phyloP scores from a whole-genome alignment of 2,888 invertebrate genomes.

The Caenorhabditis sp. region DNA sequence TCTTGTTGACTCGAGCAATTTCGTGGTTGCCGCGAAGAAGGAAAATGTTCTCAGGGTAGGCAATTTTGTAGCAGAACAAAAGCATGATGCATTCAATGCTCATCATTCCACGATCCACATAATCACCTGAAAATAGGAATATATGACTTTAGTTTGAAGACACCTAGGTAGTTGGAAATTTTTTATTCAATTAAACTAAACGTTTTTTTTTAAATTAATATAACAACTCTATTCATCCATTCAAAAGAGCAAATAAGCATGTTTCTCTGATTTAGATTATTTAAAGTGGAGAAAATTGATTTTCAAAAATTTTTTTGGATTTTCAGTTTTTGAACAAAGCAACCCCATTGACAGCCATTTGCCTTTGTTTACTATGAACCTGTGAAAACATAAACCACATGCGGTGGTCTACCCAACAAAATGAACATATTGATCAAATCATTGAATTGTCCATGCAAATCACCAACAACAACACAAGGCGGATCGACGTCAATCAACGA shows the following conservation, averaged over 20 bases:
- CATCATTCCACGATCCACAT: slow-evolving; percentile 60
- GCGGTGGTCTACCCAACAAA: slow-evolving; percentile 53
- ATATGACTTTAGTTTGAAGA: too few relatives aligned
- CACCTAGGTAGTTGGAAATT: neutral
- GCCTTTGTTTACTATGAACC: slow-evolving; percentile 12
- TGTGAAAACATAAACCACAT: slow-evolving; percentile 52
- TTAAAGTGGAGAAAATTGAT: neutral
- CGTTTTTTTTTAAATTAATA: neutral
- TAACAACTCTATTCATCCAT: too few relatives aligned
- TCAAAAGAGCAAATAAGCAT: too few relatives aligned
- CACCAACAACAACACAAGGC: slow-evolving; percentile 51
- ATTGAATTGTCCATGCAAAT: slow-evolving; percentile 56
- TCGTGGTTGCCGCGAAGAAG: slow-evolving; percentile 62
- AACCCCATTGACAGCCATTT: too few relatives aligned
- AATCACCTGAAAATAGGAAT: slow-evolving; percentile 46
- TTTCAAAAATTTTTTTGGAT: neutral
- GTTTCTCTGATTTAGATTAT: neutral
- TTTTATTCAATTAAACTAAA: neutral
- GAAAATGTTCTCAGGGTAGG: slow-evolving; percentile 48
- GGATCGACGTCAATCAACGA: slow-evolving; percentile 55
- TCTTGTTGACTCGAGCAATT: slow-evolving; percentile 55
- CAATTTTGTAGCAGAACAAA: slow-evolving; percentile 55
- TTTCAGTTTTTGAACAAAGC: neutral
- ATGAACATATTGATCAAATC: slow-evolving; percentile 60
- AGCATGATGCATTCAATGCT: slow-evolving; percentile 54